Percentiles rank a stretch among this genome's conserved stretches.
Evolutionary conservation across 1,140 invertebrate genomes (phyloP).

Genomic region (Sweltsa coloradensis): DNA sequence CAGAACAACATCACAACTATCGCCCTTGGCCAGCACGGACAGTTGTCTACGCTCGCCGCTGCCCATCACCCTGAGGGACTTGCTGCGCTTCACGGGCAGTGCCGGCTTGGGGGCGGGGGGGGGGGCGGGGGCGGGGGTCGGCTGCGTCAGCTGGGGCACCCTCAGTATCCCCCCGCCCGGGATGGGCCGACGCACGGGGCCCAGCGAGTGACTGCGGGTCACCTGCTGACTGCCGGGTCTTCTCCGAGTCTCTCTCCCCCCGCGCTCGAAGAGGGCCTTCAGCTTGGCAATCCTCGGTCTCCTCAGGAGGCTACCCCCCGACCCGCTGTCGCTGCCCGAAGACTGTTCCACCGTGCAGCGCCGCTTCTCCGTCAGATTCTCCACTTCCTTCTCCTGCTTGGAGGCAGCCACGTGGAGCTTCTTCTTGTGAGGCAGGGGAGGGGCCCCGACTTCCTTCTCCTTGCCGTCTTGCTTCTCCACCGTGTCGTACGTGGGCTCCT

Average conservation of each 20-base stretch:
- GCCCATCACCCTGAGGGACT: slow-evolving; percentile 27
- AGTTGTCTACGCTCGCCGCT: slow-evolving; percentile 13
- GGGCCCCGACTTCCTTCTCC: slow-evolving; percentile 19
- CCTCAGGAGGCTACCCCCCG: slow-evolving; percentile 20
- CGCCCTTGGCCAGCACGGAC: slow-evolving; percentile 6
- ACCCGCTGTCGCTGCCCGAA: slow-evolving; percentile 4
- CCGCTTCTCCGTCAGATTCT: slow-evolving; percentile 24
- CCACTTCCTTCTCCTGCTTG: slow-evolving; percentile 27
- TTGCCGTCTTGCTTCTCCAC: slow-evolving; percentile 22
- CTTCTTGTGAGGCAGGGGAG: slow-evolving; percentile 21
- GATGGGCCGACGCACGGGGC: slow-evolving; percentile 16
- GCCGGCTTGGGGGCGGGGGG: slow-evolving; percentile 4
- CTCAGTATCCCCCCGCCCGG: slow-evolving; percentile 14
- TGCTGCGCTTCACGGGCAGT: slow-evolving; percentile 25
- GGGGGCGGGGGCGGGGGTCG: not conserved
- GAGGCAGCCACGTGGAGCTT: slow-evolving; percentile 17
- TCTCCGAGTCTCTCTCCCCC: slow-evolving; percentile 13
- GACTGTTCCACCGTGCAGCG: slow-evolving; percentile 13
- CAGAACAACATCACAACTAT: too few relatives aligned
- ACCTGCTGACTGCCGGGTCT: slow-evolving; percentile 10
- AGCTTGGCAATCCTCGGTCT: slow-evolving; percentile 34
- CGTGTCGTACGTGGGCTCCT: slow-evolving; percentile 21
- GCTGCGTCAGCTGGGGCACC: slow-evolving; percentile 16
- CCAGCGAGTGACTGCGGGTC: slow-evolving; percentile 18
- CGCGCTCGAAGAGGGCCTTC: slow-evolving; percentile 34